phyloP scores from a whole-genome alignment of 2,888 invertebrate species.

The Balanococcus diminutus region DNA sequence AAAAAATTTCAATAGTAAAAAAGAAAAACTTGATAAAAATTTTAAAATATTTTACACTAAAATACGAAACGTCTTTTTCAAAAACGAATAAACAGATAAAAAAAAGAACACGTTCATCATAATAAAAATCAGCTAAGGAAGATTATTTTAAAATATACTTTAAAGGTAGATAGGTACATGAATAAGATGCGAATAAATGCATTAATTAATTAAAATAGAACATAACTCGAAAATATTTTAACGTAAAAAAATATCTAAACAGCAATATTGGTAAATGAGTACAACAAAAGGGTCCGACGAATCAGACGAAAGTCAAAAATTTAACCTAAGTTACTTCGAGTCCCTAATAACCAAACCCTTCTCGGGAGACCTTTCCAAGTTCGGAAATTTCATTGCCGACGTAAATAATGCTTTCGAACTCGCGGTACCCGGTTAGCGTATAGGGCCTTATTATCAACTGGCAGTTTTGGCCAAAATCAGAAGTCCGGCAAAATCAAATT shows the following conservation, averaged over 20 bases:
- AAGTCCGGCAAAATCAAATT: too few species aligned
- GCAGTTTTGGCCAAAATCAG: too few species aligned
- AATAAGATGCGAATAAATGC: slow-evolving; percentile 27
- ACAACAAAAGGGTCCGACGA: too few species aligned
- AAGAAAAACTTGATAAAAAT: neutral
- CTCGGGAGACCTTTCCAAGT: too few species aligned
- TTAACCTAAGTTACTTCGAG: too few species aligned
- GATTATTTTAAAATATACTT: slow-evolving; percentile 26
- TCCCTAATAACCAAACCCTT: too few species aligned
- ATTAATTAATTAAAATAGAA: neutral
- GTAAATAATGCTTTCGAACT: too few species aligned
- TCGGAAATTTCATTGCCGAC: too few species aligned
- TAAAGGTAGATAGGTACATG: slow-evolving; percentile 8
- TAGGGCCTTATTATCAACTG: too few species aligned
- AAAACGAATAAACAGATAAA: neutral
- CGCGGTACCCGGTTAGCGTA: too few species aligned
- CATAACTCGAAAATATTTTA: neutral
- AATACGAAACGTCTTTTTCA: neutral
- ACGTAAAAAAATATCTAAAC: slow-evolving; percentile 6
- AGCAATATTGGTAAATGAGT: slow-evolving; percentile 22
- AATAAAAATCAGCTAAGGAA: neutral
- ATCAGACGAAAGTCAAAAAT: too few species aligned
- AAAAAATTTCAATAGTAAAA: slow-evolving; percentile 13
- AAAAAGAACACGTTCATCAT: slow-evolving; percentile 24
- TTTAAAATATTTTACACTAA: neutral